A percentile compares a stretch with the other conserved stretches of the same genome.
These are phyloP conservation scores for Melanophora roralis DNA, from an alignment of 2,888 invertebrate species.

Conservation along the genomic window DNA sequence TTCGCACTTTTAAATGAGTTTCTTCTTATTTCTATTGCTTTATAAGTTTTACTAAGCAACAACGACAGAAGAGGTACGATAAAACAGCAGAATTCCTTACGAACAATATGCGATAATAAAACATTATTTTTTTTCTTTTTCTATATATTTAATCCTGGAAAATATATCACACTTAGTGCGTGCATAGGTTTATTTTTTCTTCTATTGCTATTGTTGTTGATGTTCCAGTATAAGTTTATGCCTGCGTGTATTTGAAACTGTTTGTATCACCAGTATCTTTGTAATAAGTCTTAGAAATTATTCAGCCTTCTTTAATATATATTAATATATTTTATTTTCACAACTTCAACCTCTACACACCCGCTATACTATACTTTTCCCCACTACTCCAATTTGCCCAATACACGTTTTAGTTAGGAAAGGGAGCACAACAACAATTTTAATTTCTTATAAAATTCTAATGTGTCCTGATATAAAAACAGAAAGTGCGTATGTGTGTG, in stretches of 20 bases:
- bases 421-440: conserved; percentile 47
- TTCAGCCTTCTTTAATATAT: conserved; percentile 55
- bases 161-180: conserved; percentile 78
- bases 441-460: conserved; percentile 60
- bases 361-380: conserved; percentile 4
- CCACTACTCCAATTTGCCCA: neutral
- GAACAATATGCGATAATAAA: conserved; percentile 57
- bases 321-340: conserved; percentile 51
- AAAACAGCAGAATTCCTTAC: conserved; percentile 29
- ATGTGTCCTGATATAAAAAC: conserved; percentile 47
- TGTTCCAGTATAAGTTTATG: conserved; percentile 10
- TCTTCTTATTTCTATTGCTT: conserved; percentile 53
- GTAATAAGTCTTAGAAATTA: conserved; percentile 54
- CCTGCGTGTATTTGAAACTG: conserved; percentile 32
- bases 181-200: conserved; percentile 58
- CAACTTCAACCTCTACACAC: conserved; percentile 11
- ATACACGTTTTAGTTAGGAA: conserved; percentile 8
- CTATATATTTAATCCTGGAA: conserved; percentile 76
- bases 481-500: conserved; percentile 17
- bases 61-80: conserved; percentile 31
- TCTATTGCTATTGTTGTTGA: conserved; percentile 7
- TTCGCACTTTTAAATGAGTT: conserved; percentile 60
- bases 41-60: conserved; percentile 34
- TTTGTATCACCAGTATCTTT: conserved; percentile 58
- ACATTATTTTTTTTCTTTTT: conserved; percentile 63